A percentile compares a stretch with the other conserved stretches of the same genome.
These are phyloP conservation scores for Meteorus sp. DNA, from an alignment of 1,140 invertebrate species.

Conservation along the genomic window DNA sequence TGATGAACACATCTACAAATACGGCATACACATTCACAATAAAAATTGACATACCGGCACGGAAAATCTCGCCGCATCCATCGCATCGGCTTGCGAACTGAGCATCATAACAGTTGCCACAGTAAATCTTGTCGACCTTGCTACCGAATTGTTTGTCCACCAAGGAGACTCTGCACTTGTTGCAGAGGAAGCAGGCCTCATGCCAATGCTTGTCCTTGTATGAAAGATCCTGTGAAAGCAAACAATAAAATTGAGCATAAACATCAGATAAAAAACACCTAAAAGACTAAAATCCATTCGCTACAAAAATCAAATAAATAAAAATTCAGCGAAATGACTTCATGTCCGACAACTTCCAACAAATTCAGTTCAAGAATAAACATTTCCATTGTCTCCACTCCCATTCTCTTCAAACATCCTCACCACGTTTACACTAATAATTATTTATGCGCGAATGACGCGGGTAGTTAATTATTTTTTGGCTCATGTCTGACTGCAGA, in stretches of 20 bases:
- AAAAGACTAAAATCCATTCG: no score
- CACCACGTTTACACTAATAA: no score
- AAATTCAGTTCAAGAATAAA: no score
- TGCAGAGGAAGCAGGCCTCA: conserved; percentile 98
- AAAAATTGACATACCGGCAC: conserved; percentile 79
- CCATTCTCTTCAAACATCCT: no score
- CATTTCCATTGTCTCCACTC: no score
- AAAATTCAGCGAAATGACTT: no score
- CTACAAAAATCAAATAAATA: no score
- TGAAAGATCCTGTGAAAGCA: conserved; percentile 86
- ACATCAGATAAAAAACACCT: no score
- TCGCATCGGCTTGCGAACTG: conserved; percentile 99
- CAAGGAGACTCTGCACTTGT: conserved; percentile 94
- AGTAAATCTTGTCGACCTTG: conserved; percentile 97
- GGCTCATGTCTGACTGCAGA: conserved; percentile 1
- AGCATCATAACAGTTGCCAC: conserved; percentile 98
- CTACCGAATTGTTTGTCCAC: conserved; percentile 99
- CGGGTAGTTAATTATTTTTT: conserved; percentile 15
- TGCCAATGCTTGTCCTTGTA: conserved; percentile 99
- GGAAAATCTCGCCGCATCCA: conserved; percentile 97
- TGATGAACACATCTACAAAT: no score
- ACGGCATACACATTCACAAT: not conserved
- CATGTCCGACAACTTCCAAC: no score
- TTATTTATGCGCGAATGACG: no score
- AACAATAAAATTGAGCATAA: no score